Evolutionary conservation across 2,888 invertebrate species (phyloP).

Genomic region (Parnassius apollo): DNA sequence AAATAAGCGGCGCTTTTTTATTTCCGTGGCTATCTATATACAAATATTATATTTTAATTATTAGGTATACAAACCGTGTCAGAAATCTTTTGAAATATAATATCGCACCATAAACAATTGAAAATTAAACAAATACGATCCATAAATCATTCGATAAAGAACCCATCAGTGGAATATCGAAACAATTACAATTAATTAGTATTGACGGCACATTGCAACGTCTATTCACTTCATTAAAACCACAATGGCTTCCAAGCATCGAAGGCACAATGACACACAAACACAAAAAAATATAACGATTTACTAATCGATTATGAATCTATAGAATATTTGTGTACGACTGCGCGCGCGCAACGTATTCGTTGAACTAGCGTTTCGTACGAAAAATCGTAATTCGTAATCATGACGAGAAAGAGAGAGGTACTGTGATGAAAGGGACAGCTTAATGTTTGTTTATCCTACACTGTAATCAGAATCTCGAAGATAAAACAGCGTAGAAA

Average conservation of each 20-base stretch:
- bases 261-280: slow-evolving; percentile 31
- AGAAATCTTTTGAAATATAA: background rate
- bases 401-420: slow-evolving; percentile 43
- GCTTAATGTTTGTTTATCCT: slow-evolving; percentile 23
- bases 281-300: slow-evolving; percentile 28
- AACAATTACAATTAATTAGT: slow-evolving; percentile 10
- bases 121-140: background rate
- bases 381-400: slow-evolving; percentile 64
- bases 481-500: slow-evolving; percentile 8
- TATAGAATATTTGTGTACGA: slow-evolving; percentile 41
- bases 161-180: slow-evolving; percentile 3
- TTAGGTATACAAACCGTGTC: background rate
- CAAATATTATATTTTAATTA: background rate
- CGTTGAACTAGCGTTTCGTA: slow-evolving; percentile 45
- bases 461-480: background rate
- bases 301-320: slow-evolving; percentile 35
- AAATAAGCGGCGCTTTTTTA: too few species aligned
- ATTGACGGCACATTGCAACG: slow-evolving; percentile 15
- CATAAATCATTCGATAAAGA: background rate
- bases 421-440: slow-evolving; percentile 39
- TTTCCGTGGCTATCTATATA: too few species aligned
- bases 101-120: slow-evolving; percentile 6
- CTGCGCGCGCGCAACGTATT: slow-evolving; percentile 49
- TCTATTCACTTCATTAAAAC: slow-evolving; percentile 38
- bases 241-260: slow-evolving; percentile 33